Evolutionary conservation across 2,888 invertebrate genomes (phyloP).

Genomic region (Magallana nippona): DNA sequence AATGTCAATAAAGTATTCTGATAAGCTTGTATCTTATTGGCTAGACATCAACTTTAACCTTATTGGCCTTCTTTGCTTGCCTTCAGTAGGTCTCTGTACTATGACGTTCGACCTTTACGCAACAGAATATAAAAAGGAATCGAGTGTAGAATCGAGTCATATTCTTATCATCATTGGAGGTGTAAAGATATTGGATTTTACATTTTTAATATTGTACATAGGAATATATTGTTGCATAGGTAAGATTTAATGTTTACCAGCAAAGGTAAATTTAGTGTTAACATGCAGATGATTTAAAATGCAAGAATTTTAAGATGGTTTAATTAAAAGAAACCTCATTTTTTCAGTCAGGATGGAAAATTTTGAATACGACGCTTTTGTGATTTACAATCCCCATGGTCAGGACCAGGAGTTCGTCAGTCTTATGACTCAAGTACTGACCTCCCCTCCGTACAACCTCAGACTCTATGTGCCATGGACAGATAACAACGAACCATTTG

Average conservation of each 20-base stretch:
- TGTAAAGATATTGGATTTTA: not conserved
- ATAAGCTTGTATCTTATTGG: constrained; percentile 10
- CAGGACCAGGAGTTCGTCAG: constrained; percentile 65
- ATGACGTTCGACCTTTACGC: constrained; percentile 29
- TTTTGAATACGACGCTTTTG: constrained; percentile 66
- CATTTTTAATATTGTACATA: not conserved
- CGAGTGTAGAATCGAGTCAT: not conserved
- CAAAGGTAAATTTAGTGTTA: no score
- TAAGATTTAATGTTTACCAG: no score
- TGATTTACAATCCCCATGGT: constrained; percentile 62
- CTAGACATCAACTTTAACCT: constrained; percentile 3
- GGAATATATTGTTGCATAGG: not conserved
- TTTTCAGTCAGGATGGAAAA: not conserved
- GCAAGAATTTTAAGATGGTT: no score
- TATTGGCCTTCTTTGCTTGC: not conserved
- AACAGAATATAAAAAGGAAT: not conserved
- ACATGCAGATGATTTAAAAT: no score
- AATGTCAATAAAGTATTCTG: constrained; percentile 17
- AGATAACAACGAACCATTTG: constrained; percentile 46
- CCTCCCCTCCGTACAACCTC: constrained; percentile 53
- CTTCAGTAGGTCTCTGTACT: constrained; percentile 18
- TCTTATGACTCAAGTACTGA: constrained; percentile 59
- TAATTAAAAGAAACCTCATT: no score
- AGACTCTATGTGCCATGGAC: constrained; percentile 66
- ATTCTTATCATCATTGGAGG: not conserved